Evolutionary conservation across 2,888 invertebrate species (phyloP), one percentile per base, ranked within the genome.

Genomic region (Boloria euphrosyne): DNA sequence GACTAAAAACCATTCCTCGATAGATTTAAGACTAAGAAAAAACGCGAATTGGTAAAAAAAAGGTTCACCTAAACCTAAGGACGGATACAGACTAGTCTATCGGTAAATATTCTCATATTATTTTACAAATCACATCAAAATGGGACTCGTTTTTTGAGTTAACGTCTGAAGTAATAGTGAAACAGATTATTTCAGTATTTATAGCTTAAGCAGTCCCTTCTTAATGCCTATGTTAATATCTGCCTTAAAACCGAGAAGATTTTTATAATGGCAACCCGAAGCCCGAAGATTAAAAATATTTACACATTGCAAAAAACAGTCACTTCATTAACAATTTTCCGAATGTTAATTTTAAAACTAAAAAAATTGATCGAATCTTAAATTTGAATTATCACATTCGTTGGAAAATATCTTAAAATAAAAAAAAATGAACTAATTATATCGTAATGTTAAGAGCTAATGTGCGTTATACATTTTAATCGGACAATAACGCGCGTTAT

Each of bases 201-300:
- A 14, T 18, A 14, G 18, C 46, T 38, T n/a, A 0, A 43, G 22
- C 27, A 31, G 7, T 49, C 31, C 52, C 31, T 47, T 38, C 38
- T 47, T 17, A 59, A 38, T 51, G 49, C 61, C 52, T 58, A 65
- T 51, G 38, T 69, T 67, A 65, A 63, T 50, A 62, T 50, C 52
- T 70, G 63, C 64, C 67, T 67, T 70, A 70, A 63, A 63, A 60
- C 60, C 57, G 57, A 64, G 49, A 50, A 58, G 14, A 65, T 67
- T 67, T 70, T 70, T 61, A 61, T 67, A 72, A 84, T 81, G 82
- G 83, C 85, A 82, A 82, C 83, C 84, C 81, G 75, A 81, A 80
- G 82, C 82, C 83, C 81, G 75, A 65, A 65, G 62, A 47, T 67
- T 16, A 46, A 67, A 67, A 66, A 72, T 72, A 76, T 73, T 74